Conservation (phyloP, 1,140 invertebrate genomes). For the Ladona fulva region DNA sequence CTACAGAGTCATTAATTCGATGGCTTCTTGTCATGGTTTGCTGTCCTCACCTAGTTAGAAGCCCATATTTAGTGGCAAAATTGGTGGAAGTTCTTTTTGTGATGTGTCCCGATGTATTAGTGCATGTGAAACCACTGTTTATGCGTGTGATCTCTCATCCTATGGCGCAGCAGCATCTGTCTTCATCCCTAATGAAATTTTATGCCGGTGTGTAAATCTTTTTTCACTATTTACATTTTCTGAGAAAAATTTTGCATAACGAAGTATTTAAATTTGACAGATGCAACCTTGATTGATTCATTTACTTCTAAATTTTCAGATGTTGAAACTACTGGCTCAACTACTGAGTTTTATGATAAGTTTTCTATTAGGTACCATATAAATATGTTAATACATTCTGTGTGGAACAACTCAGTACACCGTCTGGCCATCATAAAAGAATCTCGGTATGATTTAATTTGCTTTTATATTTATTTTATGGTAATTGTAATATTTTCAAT, state of each 20-base stretch:
- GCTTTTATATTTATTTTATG: no score
- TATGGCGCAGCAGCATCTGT: conserved; percentile 69
- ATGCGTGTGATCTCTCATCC: conserved; percentile 72
- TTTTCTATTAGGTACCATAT: conserved; percentile 97
- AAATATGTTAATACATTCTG: conserved; percentile 87
- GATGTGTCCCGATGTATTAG: conserved; percentile 67
- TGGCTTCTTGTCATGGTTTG: conserved; percentile 85
- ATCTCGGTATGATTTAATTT: conserved; percentile 42
- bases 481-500: no score
- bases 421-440: conserved; percentile 68
- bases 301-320: conserved; percentile 41
- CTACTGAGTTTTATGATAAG: conserved; percentile 98
- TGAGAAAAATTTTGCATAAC: not conserved
- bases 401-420: conserved; percentile 65
- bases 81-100: conserved; percentile 90
- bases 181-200: conserved; percentile 91
- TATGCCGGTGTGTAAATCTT: conserved; percentile 57
- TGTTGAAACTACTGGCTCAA: conserved; percentile 94
- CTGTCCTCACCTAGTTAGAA: conserved; percentile 81
- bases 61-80: conserved; percentile 93
- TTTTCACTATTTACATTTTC: not conserved
- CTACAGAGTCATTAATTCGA: conserved; percentile 74
- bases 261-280: no score
- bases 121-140: conserved; percentile 51
- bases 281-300: not conserved